A percentile compares a stretch with the other conserved stretches of the same genome.
These are phyloP conservation scores for Centroberyx gerrardi DNA, from an alignment of 2,797 vertebrate species.

Conservation along the genomic window DNA sequence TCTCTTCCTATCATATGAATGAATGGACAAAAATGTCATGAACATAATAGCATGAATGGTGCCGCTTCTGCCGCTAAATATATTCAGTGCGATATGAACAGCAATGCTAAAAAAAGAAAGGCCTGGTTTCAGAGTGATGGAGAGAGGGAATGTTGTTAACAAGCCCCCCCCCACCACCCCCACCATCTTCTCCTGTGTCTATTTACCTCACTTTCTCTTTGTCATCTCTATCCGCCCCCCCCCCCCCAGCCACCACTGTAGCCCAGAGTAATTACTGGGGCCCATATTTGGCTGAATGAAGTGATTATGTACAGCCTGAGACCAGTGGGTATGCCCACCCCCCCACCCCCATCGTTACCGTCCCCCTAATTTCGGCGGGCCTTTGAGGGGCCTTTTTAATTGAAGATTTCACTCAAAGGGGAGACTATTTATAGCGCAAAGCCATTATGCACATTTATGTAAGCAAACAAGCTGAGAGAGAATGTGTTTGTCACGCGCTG, in stretches of 20 bases:
- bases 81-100: slow-evolving; percentile 49
- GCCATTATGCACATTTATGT: slow-evolving; percentile 73
- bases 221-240: slow-evolving; percentile 31
- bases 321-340: slow-evolving; percentile 68
- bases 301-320: slow-evolving; percentile 80
- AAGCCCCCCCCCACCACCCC: slow-evolving; percentile 13
- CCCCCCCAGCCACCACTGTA: slow-evolving; percentile 33
- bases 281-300: slow-evolving; percentile 84
- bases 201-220: slow-evolving; percentile 36
- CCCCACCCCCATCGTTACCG: slow-evolving; percentile 56
- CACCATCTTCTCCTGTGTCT: slow-evolving; percentile 47
- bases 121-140: slow-evolving; percentile 25
- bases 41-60: slow-evolving; percentile 57
- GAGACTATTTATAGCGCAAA: slow-evolving; percentile 78
- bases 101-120: slow-evolving; percentile 69
- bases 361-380: slow-evolving; percentile 70
- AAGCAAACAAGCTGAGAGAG: slow-evolving; percentile 53
- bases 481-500: slow-evolving; percentile 31
- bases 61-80: slow-evolving; percentile 61
- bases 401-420: slow-evolving; percentile 65
- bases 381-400: slow-evolving; percentile 70
- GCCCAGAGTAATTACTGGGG: slow-evolving; percentile 80
- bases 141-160: slow-evolving; percentile 57
- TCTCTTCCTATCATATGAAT: slow-evolving; percentile 16
- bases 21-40: slow-evolving; percentile 38